Conservation (phyloP, 1,140 invertebrate species). For the Ooceraea biroi region DNA sequence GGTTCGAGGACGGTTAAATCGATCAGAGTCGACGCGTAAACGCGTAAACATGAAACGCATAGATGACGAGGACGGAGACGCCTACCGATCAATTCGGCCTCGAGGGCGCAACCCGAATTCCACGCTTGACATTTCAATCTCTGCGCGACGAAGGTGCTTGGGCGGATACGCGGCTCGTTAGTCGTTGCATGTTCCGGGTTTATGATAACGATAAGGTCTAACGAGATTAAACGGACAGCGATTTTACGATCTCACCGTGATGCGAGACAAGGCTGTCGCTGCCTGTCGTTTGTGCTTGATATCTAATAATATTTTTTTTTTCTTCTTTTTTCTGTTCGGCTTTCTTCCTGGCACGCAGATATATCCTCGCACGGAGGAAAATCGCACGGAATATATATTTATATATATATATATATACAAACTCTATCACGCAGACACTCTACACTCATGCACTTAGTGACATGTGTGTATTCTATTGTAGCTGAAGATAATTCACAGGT, state of each 20-base stretch:
- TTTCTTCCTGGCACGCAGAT: conserved; percentile 45
- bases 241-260: conserved; percentile 16
- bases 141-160: conserved; percentile 13
- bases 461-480: conserved; percentile 21
- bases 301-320: background rate
- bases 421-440: conserved; percentile 28
- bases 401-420: too few species aligned
- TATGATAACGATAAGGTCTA: conserved; percentile 43
- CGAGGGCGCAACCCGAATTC: conserved; percentile 37
- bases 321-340: background rate
- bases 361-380: conserved; percentile 45
- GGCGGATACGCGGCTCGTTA: conserved; percentile 49
- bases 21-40: conserved; percentile 4
- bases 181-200: conserved; percentile 55
- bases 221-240: conserved; percentile 51
- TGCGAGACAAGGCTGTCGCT: conserved; percentile 12
- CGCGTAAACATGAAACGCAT: conserved; percentile 53
- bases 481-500: conserved; percentile 47
- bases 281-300: conserved; percentile 40
- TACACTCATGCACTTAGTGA: conserved; percentile 26
- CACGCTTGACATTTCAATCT: conserved; percentile 57
- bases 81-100: conserved; percentile 51
- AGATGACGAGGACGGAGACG: conserved; percentile 40
- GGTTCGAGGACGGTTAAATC: conserved; percentile 49
- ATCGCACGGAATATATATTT: conserved; percentile 8